Conservation (phyloP, 2,888 invertebrate genomes). For the Gibbula magus region DNA sequence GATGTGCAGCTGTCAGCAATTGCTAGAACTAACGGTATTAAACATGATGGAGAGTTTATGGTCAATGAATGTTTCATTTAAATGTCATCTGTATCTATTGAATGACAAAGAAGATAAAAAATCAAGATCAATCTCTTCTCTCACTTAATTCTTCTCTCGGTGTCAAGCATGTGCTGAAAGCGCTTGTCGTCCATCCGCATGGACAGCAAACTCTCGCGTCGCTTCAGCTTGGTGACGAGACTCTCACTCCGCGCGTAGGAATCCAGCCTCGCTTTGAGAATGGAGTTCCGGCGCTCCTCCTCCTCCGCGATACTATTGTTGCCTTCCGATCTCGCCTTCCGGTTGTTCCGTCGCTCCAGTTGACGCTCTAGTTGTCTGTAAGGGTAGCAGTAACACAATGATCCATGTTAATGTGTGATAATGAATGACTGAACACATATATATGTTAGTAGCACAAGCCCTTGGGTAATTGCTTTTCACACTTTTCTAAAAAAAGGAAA, state of each 20-base stretch:
- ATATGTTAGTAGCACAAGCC: no score
- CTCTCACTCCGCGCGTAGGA: background rate
- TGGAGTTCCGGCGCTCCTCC: background rate
- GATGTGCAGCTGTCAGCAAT: no score
- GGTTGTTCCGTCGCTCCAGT: background rate
- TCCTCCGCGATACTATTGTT: background rate
- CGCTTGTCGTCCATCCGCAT: background rate
- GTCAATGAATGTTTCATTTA: no score
- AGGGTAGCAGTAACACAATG: no score
- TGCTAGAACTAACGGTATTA: no score
- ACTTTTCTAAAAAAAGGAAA: no score
- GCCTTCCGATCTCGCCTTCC: background rate
- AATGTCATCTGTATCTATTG: no score
- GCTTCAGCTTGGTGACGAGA: background rate
- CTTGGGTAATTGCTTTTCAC: no score
- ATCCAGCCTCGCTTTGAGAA: background rate
- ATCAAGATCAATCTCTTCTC: background rate
- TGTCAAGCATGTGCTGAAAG: background rate
- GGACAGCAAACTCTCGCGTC: background rate
- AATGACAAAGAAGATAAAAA: no score
- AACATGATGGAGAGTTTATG: no score
- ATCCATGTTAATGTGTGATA: no score
- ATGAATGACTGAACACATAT: no score
- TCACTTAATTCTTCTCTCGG: background rate
- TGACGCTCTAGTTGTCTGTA: background rate